Evolutionary conservation across 2,113 vertebrate species (phyloP), one percentile per base, ranked within the genome.

Genomic region (Takifugu bimaculatus): DNA sequence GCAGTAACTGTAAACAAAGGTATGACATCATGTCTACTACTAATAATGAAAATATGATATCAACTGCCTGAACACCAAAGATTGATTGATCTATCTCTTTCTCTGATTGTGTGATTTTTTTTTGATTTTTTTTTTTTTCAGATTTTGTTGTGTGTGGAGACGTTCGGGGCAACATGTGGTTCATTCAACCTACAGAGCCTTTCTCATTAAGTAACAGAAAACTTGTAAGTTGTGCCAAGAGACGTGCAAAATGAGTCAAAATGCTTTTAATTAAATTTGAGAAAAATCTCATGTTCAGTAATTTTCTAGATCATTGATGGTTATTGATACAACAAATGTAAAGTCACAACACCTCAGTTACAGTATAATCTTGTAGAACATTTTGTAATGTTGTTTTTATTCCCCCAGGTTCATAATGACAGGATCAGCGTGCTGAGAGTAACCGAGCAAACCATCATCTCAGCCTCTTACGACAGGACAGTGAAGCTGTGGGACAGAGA

Each of bases 401-500:
- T 2, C 68, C 49, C 1, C 2, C 75, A 91, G 91, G 90, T 54
- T 13, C 91, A 91, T 80, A 74, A 57, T 48, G 89, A 87, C 72
- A 67, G 68, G 70, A 81, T 92, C 81, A 91, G 75, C 35, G 83
- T 65, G 26, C 72, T 92, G 68, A 87, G 64, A 65, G 43, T 91
- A 15, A 91, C 88, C 0, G 59, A 66, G 13, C 72, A 26, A 62
- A 68, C 43, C 61, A 84, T 92, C 75, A 81, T 92, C 80, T 91
- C 91, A 0, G 89, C 82, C 5, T 92, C 91, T 26, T 25, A 70
- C 6, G 91, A 92, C 85, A 39, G 74, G 39, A 91, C 87, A 0
- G 69, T 92, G 59, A 92, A 92, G 78, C 85, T 92, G 68, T 92
- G 91, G 91, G 83, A 91, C 82, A 81, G 84, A 72, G 54, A 53